A percentile compares a stretch with the other conserved stretches of the same genome.
These are phyloP conservation scores for Albula goreensis DNA, from an alignment of 2,113 vertebrate species.

Conservation along the genomic window DNA sequence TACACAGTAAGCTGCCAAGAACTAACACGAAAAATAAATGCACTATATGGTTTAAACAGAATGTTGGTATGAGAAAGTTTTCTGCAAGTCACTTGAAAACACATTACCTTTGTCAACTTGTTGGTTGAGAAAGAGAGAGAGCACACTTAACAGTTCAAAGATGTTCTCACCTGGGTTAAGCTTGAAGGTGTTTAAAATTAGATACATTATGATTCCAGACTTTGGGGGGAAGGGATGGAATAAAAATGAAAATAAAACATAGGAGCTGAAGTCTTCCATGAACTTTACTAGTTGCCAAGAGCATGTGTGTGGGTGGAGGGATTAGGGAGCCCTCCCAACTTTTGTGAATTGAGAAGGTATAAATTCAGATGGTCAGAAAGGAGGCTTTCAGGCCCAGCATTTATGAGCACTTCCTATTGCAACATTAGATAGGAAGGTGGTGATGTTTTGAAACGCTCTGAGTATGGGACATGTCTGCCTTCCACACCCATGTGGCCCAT, in stretches of 20 bases:
- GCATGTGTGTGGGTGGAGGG: slow-evolving; percentile 29
- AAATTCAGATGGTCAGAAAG: slow-evolving; percentile 41
- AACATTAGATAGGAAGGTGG: background rate
- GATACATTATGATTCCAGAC: slow-evolving; percentile 52
- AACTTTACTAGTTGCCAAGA: slow-evolving; percentile 40
- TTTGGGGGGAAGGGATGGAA: slow-evolving; percentile 35
- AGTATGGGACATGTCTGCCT: background rate
- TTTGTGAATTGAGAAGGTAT: slow-evolving; percentile 48
- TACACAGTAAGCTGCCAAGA: slow-evolving; percentile 64
- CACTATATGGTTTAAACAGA: slow-evolving; percentile 47
- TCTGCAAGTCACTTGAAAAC: slow-evolving; percentile 54
- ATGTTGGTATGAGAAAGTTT: slow-evolving; percentile 39
- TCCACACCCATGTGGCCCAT: background rate
- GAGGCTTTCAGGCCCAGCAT: slow-evolving; percentile 6
- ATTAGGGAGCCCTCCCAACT: background rate
- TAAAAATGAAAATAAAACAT: slow-evolving; percentile 45
- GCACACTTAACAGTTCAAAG: slow-evolving; percentile 52
- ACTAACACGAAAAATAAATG: slow-evolving; percentile 51
- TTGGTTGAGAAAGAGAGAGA: slow-evolving; percentile 50
- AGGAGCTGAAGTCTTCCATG: slow-evolving; percentile 21
- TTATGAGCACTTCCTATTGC: slow-evolving; percentile 11
- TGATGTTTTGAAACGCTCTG: background rate
- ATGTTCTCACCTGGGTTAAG: slow-evolving; percentile 70
- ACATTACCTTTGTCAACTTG: slow-evolving; percentile 50
- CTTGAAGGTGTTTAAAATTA: slow-evolving; percentile 41